Evolutionary conservation across 2,797 vertebrate species (phyloP).

Genomic region (Notolepis coatsorum): DNA sequence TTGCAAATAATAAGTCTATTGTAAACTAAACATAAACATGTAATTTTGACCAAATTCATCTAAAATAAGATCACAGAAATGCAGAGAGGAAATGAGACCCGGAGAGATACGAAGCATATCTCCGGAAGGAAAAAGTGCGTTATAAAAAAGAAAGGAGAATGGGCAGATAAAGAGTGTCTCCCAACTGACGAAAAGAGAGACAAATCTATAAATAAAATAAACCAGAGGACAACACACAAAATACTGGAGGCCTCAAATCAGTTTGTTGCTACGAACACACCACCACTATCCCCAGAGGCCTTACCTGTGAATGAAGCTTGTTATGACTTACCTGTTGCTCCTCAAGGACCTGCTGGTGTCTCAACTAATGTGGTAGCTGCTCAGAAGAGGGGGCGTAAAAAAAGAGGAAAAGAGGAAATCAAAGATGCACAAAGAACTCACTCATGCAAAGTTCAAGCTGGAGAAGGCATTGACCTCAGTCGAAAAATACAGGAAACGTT

Average conservation of each 20-base stretch:
- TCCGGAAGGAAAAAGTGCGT: not conserved
- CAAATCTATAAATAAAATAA: not conserved
- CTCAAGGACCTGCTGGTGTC: not conserved
- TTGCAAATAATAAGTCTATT: not conserved
- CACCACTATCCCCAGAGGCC: slow-evolving; percentile 1
- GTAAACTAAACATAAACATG: slow-evolving; percentile 6
- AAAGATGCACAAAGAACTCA: slow-evolving; percentile 5
- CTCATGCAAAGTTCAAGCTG: not conserved
- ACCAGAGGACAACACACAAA: not conserved
- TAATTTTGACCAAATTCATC: slow-evolving; percentile 6
- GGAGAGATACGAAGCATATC: slow-evolving; percentile 5
- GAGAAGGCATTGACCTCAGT: slow-evolving; percentile 10
- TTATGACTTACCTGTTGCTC: no score
- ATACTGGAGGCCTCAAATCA: not conserved
- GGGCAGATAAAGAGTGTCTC: slow-evolving; percentile 1
- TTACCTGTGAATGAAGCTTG: no score
- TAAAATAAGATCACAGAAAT: slow-evolving; percentile 1
- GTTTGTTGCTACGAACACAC: not conserved
- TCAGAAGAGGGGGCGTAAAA: slow-evolving; percentile 7
- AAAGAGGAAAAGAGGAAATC: slow-evolving; percentile 7
- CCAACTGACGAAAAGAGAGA: slow-evolving; percentile 1
- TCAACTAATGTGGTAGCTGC: not conserved
- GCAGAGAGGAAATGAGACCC: slow-evolving; percentile 7
- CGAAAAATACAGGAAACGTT: slow-evolving; percentile 8
- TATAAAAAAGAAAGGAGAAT: not conserved